These are phyloP conservation scores for Archips xylosteana DNA, from an alignment of 2,888 invertebrate species.

Conservation along the genomic window DNA sequence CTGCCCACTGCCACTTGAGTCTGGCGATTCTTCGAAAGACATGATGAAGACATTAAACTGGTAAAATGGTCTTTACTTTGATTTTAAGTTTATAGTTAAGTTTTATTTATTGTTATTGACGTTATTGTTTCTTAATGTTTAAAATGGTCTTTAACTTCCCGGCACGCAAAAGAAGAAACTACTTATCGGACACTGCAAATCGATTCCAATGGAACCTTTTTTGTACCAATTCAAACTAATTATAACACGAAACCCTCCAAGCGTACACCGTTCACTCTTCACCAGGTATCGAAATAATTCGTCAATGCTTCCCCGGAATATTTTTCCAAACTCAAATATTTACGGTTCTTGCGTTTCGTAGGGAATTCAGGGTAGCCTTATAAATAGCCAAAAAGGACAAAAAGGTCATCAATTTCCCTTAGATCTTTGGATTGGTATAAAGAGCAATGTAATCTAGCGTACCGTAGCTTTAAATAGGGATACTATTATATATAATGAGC, in stretches of 20 bases:
- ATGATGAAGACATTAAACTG: too few relatives aligned
- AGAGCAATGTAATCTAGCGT: constrained; percentile 5
- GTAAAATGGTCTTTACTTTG: too few relatives aligned
- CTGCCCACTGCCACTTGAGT: too few relatives aligned
- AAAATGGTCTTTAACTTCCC: too few relatives aligned
- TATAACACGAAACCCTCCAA: not conserved
- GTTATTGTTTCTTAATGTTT: too few relatives aligned
- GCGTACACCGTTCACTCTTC: not conserved
- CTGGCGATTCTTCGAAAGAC: too few relatives aligned
- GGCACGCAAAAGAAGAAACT: too few relatives aligned
- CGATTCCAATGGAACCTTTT: too few relatives aligned
- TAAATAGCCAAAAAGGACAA: constrained; percentile 6
- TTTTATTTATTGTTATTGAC: too few relatives aligned
- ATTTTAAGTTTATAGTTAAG: too few relatives aligned
- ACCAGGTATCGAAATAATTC: constrained; percentile 2
- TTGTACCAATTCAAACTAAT: not conserved
- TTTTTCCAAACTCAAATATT: constrained; percentile 5
- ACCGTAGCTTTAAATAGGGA: not conserved
- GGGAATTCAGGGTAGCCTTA: not conserved
- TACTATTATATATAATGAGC: not conserved
- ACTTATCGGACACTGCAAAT: too few relatives aligned
- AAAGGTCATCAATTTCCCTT: constrained; percentile 6
- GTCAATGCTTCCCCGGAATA: not conserved
- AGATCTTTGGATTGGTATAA: constrained; percentile 10
- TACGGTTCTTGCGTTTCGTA: not conserved